Evolutionary conservation across 2,888 invertebrate species (phyloP).

Genomic region (Hydriomena furcata): DNA sequence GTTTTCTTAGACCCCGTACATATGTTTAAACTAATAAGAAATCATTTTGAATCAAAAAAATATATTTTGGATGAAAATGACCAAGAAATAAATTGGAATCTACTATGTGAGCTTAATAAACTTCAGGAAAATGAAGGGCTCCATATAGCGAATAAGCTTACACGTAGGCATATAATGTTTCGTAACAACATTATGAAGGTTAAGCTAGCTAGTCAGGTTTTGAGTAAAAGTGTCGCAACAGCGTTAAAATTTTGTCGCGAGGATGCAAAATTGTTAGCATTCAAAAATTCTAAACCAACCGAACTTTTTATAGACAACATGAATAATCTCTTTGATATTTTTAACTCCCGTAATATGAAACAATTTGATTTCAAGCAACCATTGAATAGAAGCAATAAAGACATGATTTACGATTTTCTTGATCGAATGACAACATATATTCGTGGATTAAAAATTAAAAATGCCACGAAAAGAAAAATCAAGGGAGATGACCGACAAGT

Average conservation of each 20-base stretch:
- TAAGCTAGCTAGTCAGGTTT: constrained; percentile 2
- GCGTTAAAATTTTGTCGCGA: background rate
- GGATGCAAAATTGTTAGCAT: background rate
- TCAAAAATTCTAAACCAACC: background rate
- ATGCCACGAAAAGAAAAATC: too few relatives aligned
- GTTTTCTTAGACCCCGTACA: background rate
- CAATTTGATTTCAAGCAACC: background rate
- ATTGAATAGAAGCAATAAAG: too few relatives aligned
- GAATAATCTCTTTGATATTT: constrained; percentile 5
- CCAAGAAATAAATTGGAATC: too few relatives aligned
- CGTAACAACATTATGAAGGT: constrained; percentile 10
- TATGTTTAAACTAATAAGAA: too few relatives aligned
- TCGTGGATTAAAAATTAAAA: too few relatives aligned
- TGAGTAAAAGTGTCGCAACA: too few relatives aligned
- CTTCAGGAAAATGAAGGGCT: too few relatives aligned
- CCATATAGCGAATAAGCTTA: constrained; percentile 3
- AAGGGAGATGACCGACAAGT: too few relatives aligned
- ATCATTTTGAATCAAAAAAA: constrained; percentile 1
- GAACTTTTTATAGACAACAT: background rate
- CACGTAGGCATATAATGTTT: background rate
- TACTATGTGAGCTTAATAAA: too few relatives aligned
- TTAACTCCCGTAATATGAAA: constrained; percentile 9
- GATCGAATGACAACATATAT: too few relatives aligned
- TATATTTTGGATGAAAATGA: background rate
- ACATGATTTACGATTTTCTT: too few relatives aligned